Conservation (phyloP, 2,888 invertebrate genomes). For the Lycophotia porphyrea region DNA sequence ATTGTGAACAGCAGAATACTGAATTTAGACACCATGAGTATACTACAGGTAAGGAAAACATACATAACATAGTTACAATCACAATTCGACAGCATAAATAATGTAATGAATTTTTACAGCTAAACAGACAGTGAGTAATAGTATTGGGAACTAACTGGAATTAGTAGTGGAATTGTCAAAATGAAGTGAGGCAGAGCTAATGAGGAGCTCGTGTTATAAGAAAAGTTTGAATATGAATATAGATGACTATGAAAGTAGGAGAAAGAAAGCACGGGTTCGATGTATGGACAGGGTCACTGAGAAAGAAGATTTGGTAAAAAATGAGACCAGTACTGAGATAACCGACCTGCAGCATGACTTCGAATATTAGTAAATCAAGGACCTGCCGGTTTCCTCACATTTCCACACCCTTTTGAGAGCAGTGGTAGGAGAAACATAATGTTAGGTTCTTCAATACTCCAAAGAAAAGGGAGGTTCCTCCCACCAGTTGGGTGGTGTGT, state of each 20-base stretch:
- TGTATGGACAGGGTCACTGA: not conserved
- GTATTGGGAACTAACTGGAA: too few relatives aligned
- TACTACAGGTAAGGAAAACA: conserved; percentile 76
- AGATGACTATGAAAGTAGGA: not conserved
- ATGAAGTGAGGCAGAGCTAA: not conserved
- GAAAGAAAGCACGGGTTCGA: not conserved
- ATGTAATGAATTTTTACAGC: too few relatives aligned
- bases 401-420: not conserved
- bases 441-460: not conserved
- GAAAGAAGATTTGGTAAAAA: not conserved
- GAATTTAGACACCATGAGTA: conserved; percentile 72
- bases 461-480: not conserved
- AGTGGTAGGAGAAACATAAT: not conserved
- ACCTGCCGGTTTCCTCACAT: not conserved
- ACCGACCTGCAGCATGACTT: not conserved
- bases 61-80: not conserved
- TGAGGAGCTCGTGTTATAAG: not conserved
- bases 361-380: not conserved
- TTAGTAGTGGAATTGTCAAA: too few relatives aligned
- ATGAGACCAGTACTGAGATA: not conserved
- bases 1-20: conserved; percentile 81
- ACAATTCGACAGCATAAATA: not conserved
- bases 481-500: not conserved
- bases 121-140: too few relatives aligned
- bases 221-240: not conserved